Base-by-base conservation (phyloP, 2,113 vertebrate species). In the Tachysurus fulvidraco region DNA sequence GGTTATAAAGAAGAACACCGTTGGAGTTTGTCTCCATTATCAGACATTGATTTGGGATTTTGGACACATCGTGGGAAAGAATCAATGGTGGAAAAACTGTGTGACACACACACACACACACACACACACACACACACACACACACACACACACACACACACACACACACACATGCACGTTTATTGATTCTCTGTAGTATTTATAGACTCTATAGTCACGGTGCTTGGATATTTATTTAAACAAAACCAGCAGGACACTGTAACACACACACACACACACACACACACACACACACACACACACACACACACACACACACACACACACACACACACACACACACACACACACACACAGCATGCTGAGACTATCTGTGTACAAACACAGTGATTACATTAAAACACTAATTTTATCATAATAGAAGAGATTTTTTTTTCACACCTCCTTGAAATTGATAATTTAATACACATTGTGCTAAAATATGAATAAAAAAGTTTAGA, bases 111-210 rank as follows among this genome's bases (percentile, higher is more conserved):
- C 19, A 23, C 73, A 76, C 71, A 74, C 21, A 23, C 41, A 23
- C 41, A 46, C 71, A 46, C 19, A 69, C 65, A 69, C 65, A 73
- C 69, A 73, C 19, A 23, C 73, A 76, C 71, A 74, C 21, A 23
- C 41, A 23, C 41, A 46, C 71, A 46, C 19, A 74, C 71, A 74
- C 71, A 52, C 50, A 54, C 74, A 50, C 50, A 77, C 74, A 77
- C 74, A 77, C 74, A 52, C 44, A 77, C 73, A 77, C 74, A 79
- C 54, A 55, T n/a, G 36, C 77, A 79, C 77, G 55, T 3, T 8
- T 28, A 77, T 77, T 57, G 77, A 79, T 57, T 57, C 17, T 55
- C 0, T 3, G 0, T 79, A n/a, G 4, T 78, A 77, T 77, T 52
- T 52, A 28, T 77, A 54, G 46, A 52, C 44, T 52, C 46, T 54